Conservation (phyloP, 2,888 invertebrate genomes). For the Eurytoma adleriae region DNA sequence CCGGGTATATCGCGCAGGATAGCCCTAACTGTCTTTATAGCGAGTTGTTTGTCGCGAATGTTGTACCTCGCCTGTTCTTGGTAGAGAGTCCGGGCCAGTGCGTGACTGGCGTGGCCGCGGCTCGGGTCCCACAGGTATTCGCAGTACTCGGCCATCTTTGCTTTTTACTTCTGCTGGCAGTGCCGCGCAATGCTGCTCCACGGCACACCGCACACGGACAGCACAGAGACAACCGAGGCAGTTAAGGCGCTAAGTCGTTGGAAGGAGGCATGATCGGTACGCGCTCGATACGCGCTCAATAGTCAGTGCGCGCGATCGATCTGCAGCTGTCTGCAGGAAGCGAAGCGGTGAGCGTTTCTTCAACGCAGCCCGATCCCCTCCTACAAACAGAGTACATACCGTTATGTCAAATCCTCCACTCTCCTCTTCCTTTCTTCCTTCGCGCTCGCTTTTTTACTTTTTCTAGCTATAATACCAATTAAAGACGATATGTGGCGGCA, state of each 20-base stretch:
- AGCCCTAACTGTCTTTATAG: slow-evolving; percentile 72
- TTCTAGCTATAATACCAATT: no score
- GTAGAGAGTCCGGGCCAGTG: slow-evolving; percentile 68
- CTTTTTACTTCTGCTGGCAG: no score
- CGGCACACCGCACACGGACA: no score
- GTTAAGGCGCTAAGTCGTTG: slow-evolving; percentile 22
- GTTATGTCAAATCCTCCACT: slow-evolving; percentile 44
- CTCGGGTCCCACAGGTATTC: slow-evolving; percentile 74
- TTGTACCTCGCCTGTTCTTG: slow-evolving; percentile 68
- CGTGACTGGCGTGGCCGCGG: slow-evolving; percentile 62
- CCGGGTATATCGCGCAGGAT: slow-evolving; percentile 71
- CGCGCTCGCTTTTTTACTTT: no score
- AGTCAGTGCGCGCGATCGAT: background rate
- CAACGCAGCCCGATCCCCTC: slow-evolving; percentile 2
- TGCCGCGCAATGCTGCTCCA: no score
- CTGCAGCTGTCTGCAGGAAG: no score
- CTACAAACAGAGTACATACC: slow-evolving; percentile 44
- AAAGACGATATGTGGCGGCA: no score
- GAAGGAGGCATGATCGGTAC: slow-evolving; percentile 39
- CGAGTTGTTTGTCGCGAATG: slow-evolving; percentile 70
- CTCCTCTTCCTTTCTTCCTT: no score
- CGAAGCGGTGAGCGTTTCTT: background rate
- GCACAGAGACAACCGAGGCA: slow-evolving; percentile 1
- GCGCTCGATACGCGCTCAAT: slow-evolving; percentile 34
- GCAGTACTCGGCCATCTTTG: slow-evolving; percentile 72